Evolutionary conservation across 2,888 invertebrate genomes (phyloP).

Genomic region (Isotomurus palustris): DNA sequence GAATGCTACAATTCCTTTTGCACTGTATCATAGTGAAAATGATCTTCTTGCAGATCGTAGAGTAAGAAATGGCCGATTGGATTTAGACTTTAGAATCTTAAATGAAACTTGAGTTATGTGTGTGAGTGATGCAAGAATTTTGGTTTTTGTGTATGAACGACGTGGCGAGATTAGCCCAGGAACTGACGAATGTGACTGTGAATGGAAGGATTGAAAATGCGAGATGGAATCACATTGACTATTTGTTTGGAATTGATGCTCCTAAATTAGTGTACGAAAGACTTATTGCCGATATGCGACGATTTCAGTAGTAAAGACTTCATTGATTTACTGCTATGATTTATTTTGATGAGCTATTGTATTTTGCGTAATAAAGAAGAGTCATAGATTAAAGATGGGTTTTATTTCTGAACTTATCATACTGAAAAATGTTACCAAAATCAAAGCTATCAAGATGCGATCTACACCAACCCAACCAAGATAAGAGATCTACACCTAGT

Average conservation of each 20-base stretch:
- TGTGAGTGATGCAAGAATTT: background rate
- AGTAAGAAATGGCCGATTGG: slow-evolving; percentile 7
- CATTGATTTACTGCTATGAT: too few relatives aligned
- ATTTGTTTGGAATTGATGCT: slow-evolving; percentile 28
- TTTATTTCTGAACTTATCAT: too few relatives aligned
- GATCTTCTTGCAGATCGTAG: slow-evolving; percentile 25
- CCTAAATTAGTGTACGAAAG: slow-evolving; percentile 25
- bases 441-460: background rate
- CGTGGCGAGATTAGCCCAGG: slow-evolving; percentile 14
- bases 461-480: background rate
- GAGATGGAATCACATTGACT: slow-evolving; percentile 29
- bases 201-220: slow-evolving; percentile 14
- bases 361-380: too few relatives aligned
- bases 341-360: too few relatives aligned
- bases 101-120: background rate
- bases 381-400: too few relatives aligned
- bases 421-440: too few relatives aligned
- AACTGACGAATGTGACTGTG: slow-evolving; percentile 17
- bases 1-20: slow-evolving; percentile 25
- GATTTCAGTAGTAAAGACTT: too few relatives aligned
- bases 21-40: slow-evolving; percentile 22
- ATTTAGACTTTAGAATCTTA: background rate
- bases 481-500: too few relatives aligned
- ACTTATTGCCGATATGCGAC: slow-evolving; percentile 16
- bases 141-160: slow-evolving; percentile 11